Base-by-base conservation (phyloP, 2,113 vertebrate genomes). In the Sarotherodon lohbergeri region DNA sequence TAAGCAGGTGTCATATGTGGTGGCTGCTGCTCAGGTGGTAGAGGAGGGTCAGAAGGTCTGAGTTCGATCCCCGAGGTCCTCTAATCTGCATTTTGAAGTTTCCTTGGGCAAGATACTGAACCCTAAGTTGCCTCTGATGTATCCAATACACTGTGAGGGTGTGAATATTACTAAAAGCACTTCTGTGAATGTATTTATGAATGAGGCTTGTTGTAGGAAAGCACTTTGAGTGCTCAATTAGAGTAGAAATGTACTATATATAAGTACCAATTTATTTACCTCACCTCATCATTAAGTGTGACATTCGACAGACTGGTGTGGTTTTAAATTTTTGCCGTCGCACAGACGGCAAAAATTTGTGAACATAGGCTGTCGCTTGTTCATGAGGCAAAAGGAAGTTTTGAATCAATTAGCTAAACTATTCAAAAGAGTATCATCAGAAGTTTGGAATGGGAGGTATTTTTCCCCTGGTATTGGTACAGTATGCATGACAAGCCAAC, bases 401-500 rank as follows among this genome's bases (percentile, higher is more conserved):
- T 48, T 48, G 17, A 83, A 52, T 86, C 57, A 88, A 85, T 86
- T 89, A 85, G 50, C 50, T 24, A 5, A 61, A 86, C 52, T 79
- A 17, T 81, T 91, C 27, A 54, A 80, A 89, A 63, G 59, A 82
- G 14, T 4, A 32, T 50, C 84, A 86, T 80, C 73, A 90, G 66
- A 89, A 36, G 61, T 79, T 87, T 71, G 80, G 12, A 56, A 71
- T 43, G 59, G 57, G 17, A 76, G 34, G 24, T 34, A 56, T 83
- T 88, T 81, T 43, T 0, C 81, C 10, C 9, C 6, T 13, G 29
- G 79, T 85, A 48, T 48, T 88, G 78, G 61, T 80, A 85, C 84
- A 82, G 27, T 81, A 80, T 88, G 87, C 82, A 85, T 85, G 55
- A 92, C 56, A 84, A 86, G 80, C 81, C 78, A 87, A 71, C 76